Evolutionary conservation across 2,797 vertebrate genomes (phyloP).

Genomic region (Gymnothorax javanicus): DNA sequence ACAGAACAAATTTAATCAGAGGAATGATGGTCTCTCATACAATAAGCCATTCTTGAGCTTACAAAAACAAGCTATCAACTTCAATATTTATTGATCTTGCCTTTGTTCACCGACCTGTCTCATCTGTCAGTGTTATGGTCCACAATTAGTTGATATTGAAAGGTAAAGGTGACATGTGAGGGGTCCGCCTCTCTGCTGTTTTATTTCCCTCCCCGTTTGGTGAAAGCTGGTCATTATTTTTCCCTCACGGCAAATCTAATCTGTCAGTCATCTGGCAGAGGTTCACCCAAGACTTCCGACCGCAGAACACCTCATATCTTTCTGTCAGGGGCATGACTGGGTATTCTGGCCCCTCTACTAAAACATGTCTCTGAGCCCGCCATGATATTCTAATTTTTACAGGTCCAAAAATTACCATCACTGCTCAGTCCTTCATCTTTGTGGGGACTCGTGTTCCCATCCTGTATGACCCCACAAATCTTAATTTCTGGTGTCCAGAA

Average conservation of each 20-base stretch:
- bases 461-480: background rate
- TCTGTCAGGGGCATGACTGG: no score
- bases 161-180: conserved; percentile 30
- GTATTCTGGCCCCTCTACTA: no score
- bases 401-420: no score
- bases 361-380: no score
- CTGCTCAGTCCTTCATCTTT: no score
- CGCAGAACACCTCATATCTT: background rate
- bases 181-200: background rate
- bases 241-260: conserved; percentile 2
- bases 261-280: conserved; percentile 18
- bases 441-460: background rate
- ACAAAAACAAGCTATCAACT: conserved; percentile 36
- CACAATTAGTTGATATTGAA: conserved; percentile 36
- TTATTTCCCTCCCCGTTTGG: background rate
- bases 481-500: background rate
- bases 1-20: conserved; percentile 24
- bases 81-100: conserved; percentile 30
- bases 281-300: background rate
- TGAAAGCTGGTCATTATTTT: conserved; percentile 18
- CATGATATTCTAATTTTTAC: no score
- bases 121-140: conserved; percentile 30
- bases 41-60: conserved; percentile 21
- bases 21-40: conserved; percentile 15
- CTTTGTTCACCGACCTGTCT: conserved; percentile 12